phyloP scores from a whole-genome alignment of 2,113 vertebrate species.

The Trachemys scripta region DNA sequence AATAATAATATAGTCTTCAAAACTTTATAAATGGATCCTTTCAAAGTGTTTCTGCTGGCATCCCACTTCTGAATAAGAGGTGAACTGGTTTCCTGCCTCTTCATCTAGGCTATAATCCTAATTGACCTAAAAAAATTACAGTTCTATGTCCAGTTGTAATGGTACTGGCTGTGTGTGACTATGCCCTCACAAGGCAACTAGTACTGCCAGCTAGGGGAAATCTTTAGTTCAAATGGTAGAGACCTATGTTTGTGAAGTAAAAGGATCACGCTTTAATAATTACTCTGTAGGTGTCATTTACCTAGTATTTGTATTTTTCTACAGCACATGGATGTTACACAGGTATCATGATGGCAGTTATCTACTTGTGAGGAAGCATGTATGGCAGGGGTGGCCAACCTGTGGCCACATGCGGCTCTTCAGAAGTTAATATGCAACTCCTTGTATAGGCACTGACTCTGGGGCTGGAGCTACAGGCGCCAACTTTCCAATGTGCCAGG shows the following conservation, averaged over 20 bases:
- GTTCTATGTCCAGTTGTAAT: neutral
- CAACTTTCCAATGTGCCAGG: too few species aligned
- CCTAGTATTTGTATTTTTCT: neutral
- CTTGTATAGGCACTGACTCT: too few species aligned
- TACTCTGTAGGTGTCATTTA: neutral
- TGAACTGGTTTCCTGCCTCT: neutral
- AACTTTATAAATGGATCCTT: neutral
- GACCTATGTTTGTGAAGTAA: neutral
- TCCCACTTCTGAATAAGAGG: neutral
- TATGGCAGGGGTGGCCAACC: neutral
- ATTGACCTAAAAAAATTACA: neutral
- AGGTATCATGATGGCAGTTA: neutral
- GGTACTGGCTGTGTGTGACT: neutral
- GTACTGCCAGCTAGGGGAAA: neutral
- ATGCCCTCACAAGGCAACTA: neutral
- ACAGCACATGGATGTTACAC: accelerated
- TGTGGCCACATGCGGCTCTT: too few species aligned
- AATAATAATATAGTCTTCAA: neutral
- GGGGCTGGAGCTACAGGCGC: too few species aligned
- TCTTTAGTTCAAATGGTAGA: neutral
- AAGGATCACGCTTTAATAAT: neutral
- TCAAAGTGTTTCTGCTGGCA: neutral
- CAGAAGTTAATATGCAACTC: too few species aligned
- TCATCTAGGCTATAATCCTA: neutral
- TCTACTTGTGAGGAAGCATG: neutral